Conservation (phyloP, 2,888 invertebrate genomes). For the Venustoraphidia nigricollis region DNA sequence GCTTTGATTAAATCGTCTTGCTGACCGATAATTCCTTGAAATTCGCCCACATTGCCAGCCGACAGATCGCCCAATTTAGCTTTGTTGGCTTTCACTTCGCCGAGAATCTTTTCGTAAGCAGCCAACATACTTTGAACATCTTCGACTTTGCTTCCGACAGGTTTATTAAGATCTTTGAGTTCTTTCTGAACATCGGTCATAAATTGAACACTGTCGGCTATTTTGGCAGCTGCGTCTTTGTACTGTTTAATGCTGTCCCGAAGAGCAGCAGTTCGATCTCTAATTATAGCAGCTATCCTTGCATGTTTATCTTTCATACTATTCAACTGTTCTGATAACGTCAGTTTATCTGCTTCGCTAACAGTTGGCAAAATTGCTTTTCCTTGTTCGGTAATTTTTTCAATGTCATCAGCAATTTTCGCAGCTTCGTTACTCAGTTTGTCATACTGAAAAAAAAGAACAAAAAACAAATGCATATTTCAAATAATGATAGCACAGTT, state of each 20-base stretch:
- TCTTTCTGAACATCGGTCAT: slow-evolving; percentile 70
- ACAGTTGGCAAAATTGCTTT: slow-evolving; percentile 65
- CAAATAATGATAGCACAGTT: not conserved
- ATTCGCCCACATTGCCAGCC: slow-evolving; percentile 58
- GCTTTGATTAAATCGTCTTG: slow-evolving; percentile 75
- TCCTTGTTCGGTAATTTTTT: slow-evolving; percentile 61
- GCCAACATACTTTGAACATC: slow-evolving; percentile 74
- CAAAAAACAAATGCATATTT: not conserved
- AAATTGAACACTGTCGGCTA: slow-evolving; percentile 67
- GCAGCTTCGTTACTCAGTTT: slow-evolving; percentile 61
- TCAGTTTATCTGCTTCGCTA: slow-evolving; percentile 72
- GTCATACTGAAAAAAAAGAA: slow-evolving; percentile 37
- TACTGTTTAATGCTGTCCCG: slow-evolving; percentile 67
- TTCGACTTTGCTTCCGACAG: slow-evolving; percentile 73
- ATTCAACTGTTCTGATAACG: slow-evolving; percentile 65
- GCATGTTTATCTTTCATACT: slow-evolving; percentile 63
- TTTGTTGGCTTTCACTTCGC: slow-evolving; percentile 63
- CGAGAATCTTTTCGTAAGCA: slow-evolving; percentile 62
- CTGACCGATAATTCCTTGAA: slow-evolving; percentile 61
- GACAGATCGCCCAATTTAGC: slow-evolving; percentile 62
- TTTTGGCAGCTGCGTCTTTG: slow-evolving; percentile 61
- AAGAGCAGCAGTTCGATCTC: slow-evolving; percentile 57
- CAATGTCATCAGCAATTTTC: slow-evolving; percentile 52
- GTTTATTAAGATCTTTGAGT: slow-evolving; percentile 66
- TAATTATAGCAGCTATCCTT: slow-evolving; percentile 56